Evolutionary conservation across 2,113 vertebrate species (phyloP).

Genomic region (Saiga tatarica): DNA sequence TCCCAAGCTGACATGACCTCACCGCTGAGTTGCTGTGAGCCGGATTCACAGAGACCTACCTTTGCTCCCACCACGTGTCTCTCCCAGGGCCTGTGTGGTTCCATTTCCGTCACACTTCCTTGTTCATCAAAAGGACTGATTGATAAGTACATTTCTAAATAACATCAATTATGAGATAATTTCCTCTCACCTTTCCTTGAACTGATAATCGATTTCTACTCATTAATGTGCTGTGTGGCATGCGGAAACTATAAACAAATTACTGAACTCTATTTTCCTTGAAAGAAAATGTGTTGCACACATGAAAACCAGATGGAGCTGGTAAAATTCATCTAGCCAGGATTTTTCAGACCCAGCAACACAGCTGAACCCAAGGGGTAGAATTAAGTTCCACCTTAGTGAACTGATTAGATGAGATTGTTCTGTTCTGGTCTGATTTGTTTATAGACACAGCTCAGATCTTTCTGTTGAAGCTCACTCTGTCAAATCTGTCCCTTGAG

Average conservation of each 20-base stretch:
- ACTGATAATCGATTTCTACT: background rate
- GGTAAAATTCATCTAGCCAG: background rate
- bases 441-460: background rate
- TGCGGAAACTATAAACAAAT: background rate
- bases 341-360: background rate
- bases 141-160: conserved; percentile 20
- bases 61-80: background rate
- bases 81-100: background rate
- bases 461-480: background rate
- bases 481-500: background rate
- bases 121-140: background rate
- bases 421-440: background rate
- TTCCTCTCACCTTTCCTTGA: conserved; percentile 34
- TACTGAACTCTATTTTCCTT: conserved; percentile 18
- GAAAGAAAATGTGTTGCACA: background rate
- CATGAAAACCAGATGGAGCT: background rate
- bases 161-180: conserved; percentile 10
- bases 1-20: background rate
- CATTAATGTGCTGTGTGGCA: background rate
- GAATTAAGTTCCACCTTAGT: background rate
- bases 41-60: accelerated
- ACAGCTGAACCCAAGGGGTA: background rate
- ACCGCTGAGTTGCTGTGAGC: background rate
- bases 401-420: background rate
- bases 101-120: background rate